Evolutionary conservation across 2,797 vertebrate species (phyloP), one percentile per base, ranked within the genome.

Genomic region (Acomys russatus): DNA sequence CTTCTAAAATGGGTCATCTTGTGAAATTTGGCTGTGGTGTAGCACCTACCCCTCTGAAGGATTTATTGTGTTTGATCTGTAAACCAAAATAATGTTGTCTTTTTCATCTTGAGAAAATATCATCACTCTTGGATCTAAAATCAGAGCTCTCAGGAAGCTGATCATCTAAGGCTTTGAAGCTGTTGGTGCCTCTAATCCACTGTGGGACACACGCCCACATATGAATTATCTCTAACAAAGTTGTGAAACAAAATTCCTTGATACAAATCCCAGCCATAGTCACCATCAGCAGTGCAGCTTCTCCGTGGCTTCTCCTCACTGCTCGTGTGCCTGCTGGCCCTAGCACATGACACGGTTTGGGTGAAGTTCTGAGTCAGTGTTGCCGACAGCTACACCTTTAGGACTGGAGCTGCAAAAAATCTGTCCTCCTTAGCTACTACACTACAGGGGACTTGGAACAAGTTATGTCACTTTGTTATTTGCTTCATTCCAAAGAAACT

Each of bases 211-310:
- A 78, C 61, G 17, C n/a, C 54, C 63, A 38, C 49, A 61, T 76
- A 28, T 6, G 88, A 23, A 1, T 66, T 95, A 66, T 91, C 71
- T 96, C 94, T 78, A 92, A 51, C 84, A 33, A 94, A 90, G 35
- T 89, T 88, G 38, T 91, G 70, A 92, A 92, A 89, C 3, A 88
- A 95, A 82, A 20, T 59, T 44, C 28, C 74, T 44, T 38, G 33
- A 28, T 74, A 15, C 68, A 86, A 94, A 90, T 33, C 6, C 38
- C 56, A 85, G 9, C n/a, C n/a, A 10, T 93, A 4, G 23, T 93
- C 12, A 30, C 35, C 93, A 88, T 49, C 17, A 96, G 33, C 54
- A 94, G n/a, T 12, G 49, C 88, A 12, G 88, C n/a, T 87, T 6
- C 28, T 44, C 61, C 56, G 54, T 54, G 59, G 30, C 25, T 95